These are phyloP conservation scores for Gambusia affinis DNA, from an alignment of 2,113 vertebrate genomes.

Conservation along the genomic window DNA sequence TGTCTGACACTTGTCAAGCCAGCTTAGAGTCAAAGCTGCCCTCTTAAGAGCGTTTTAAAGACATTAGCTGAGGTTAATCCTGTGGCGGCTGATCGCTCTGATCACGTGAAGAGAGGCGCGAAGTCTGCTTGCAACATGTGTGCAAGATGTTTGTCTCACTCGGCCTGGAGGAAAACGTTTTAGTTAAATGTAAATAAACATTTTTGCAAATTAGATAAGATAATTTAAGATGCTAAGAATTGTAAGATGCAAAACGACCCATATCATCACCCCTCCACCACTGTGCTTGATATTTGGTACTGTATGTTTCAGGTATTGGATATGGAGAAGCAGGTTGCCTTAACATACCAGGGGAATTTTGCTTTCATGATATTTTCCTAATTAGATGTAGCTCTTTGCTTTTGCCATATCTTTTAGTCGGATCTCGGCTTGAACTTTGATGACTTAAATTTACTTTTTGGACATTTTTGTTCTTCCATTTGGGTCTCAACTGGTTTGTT, in stretches of 20 bases:
- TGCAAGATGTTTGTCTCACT: background rate
- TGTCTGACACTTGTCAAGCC: slow-evolving; percentile 56
- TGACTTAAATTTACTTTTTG: no score
- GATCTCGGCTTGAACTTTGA: background rate
- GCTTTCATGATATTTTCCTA: background rate
- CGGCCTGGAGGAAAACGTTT: background rate
- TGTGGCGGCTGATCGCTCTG: slow-evolving; percentile 12
- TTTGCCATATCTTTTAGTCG: background rate
- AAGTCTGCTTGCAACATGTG: background rate
- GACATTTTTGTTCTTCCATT: no score
- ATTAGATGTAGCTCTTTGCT: background rate
- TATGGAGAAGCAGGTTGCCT: no score
- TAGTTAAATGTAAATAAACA: background rate
- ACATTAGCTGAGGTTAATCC: slow-evolving; percentile 52
- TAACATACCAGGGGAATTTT: no score
- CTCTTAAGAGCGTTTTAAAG: slow-evolving; percentile 52
- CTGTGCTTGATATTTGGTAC: no score
- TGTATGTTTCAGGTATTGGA: no score
- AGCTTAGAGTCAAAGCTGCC: slow-evolving; percentile 60
- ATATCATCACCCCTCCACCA: no score
- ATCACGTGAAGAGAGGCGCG: slow-evolving; percentile 37
- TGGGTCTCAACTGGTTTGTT: no score
- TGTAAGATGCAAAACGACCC: no score
- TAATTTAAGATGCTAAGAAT: background rate
- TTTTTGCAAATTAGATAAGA: background rate